Conservation (phyloP, 2,888 invertebrate genomes). For the Rotaria sp. region DNA sequence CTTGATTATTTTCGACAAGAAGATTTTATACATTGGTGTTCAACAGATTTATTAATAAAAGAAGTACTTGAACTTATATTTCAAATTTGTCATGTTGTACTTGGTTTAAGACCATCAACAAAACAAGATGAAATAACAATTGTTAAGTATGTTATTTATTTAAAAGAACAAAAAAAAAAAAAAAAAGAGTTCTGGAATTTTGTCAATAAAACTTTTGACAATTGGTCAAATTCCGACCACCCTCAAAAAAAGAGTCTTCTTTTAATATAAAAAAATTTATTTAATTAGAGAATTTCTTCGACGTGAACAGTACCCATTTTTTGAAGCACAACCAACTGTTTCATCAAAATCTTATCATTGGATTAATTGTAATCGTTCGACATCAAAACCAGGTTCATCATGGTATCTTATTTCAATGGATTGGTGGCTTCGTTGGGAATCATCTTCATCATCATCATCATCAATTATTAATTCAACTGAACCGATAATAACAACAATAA, state of each 20-base stretch:
- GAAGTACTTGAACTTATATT: conserved; percentile 41
- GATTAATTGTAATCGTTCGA: conserved; percentile 27
- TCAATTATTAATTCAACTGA: neutral
- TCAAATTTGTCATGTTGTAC: conserved; percentile 73
- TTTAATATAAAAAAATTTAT: neutral
- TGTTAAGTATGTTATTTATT: conserved; percentile 46
- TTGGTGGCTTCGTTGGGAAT: conserved; percentile 6
- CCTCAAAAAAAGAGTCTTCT: no score
- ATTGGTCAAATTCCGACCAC: no score
- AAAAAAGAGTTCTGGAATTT: no score
- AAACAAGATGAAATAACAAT: conserved; percentile 66
- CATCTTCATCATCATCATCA: no score
- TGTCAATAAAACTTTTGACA: no score
- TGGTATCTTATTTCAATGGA: conserved; percentile 1
- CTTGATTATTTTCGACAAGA: neutral
- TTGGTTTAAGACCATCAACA: conserved; percentile 73
- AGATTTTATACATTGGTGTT: neutral
- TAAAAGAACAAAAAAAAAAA: no score
- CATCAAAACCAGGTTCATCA: neutral
- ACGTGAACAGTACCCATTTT: conserved; percentile 25
- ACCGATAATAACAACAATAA: neutral
- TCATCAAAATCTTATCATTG: conserved; percentile 14
- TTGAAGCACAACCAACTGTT: conserved; percentile 14
- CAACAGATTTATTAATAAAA: neutral
- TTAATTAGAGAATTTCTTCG: neutral